Percentiles rank a stretch among this genome's conserved stretches.
Conservation (phyloP, 2,888 invertebrate genomes). For the Epinotia ramella region DNA sequence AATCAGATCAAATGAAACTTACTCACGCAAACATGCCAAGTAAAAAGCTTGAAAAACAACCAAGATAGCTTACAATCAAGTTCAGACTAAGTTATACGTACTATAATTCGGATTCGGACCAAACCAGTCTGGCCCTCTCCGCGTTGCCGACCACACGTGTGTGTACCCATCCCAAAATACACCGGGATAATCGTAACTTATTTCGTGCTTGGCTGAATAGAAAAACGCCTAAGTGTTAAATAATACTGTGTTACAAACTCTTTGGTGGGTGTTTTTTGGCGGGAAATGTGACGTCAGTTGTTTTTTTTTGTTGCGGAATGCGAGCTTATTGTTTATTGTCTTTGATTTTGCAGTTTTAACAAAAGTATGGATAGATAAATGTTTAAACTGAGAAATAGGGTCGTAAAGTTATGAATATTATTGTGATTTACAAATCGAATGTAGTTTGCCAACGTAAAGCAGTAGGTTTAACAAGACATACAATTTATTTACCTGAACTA, state of each 20-base stretch:
- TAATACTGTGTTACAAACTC: constrained; percentile 9
- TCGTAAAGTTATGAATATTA: constrained; percentile 11
- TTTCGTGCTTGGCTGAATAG: constrained; percentile 24
- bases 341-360: constrained; percentile 33
- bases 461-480: neutral
- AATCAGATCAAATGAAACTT: constrained; percentile 38
- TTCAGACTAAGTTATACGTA: constrained; percentile 42
- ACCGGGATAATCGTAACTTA: constrained; percentile 33
- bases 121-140: constrained; percentile 60
- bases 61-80: constrained; percentile 43
- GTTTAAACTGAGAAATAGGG: neutral
- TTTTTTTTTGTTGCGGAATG: constrained; percentile 29
- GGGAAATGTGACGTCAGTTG: constrained; percentile 32
- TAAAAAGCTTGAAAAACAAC: constrained; percentile 40
- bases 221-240: constrained; percentile 20
- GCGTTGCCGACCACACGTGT: constrained; percentile 56
- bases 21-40: constrained; percentile 42
- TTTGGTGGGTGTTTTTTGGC: constrained; percentile 27
- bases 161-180: constrained; percentile 17
- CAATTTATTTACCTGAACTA: neutral
- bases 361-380: constrained; percentile 7
- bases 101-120: constrained; percentile 37
- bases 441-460: constrained; percentile 6
- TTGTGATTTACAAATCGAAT: constrained; percentile 4
- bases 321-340: constrained; percentile 24